These are phyloP conservation scores for Sebastes matsubarae DNA, from an alignment of 2,797 vertebrate genomes.

Conservation along the genomic window DNA sequence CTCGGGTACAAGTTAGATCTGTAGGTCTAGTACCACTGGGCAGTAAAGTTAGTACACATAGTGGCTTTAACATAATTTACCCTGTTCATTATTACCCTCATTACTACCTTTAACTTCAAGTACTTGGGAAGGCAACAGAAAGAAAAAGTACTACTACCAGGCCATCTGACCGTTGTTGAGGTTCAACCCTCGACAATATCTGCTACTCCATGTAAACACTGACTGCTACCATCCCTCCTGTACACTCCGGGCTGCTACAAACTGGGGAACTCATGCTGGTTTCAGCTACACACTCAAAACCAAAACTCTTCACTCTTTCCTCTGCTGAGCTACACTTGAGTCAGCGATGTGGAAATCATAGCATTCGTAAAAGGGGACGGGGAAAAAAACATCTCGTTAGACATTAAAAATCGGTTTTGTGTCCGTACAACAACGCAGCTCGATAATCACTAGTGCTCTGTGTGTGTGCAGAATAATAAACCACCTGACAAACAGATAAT, in stretches of 20 bases:
- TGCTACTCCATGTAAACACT: conserved; percentile 73
- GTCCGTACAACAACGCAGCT: conserved; percentile 45
- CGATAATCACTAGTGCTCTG: conserved; percentile 44
- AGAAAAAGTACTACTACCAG: neutral
- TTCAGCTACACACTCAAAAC: conserved; percentile 9
- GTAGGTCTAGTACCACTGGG: neutral
- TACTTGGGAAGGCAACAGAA: conserved; percentile 60
- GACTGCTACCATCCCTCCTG: conserved; percentile 64
- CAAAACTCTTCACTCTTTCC: neutral
- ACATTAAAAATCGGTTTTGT: conserved; percentile 22
- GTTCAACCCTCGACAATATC: conserved; percentile 8
- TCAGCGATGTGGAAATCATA: conserved; percentile 35
- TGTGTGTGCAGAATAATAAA: conserved; percentile 37
- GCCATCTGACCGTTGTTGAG: neutral
- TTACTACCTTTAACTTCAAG: conserved; percentile 59
- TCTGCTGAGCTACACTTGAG: conserved; percentile 40
- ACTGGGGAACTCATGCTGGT: conserved; percentile 1
- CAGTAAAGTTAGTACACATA: neutral
- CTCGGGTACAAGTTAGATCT: neutral
- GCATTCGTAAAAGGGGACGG: conserved; percentile 54
- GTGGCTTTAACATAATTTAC: conserved; percentile 50
- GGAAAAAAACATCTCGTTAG: conserved; percentile 68
- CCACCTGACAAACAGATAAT: neutral
- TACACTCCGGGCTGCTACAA: conserved; percentile 56
- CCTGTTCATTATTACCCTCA: conserved; percentile 58